A percentile compares a stretch with the other conserved stretches of the same genome.
These are phyloP conservation scores for Adelges cooleyi DNA, from an alignment of 1,140 invertebrate species.

Conservation along the genomic window DNA sequence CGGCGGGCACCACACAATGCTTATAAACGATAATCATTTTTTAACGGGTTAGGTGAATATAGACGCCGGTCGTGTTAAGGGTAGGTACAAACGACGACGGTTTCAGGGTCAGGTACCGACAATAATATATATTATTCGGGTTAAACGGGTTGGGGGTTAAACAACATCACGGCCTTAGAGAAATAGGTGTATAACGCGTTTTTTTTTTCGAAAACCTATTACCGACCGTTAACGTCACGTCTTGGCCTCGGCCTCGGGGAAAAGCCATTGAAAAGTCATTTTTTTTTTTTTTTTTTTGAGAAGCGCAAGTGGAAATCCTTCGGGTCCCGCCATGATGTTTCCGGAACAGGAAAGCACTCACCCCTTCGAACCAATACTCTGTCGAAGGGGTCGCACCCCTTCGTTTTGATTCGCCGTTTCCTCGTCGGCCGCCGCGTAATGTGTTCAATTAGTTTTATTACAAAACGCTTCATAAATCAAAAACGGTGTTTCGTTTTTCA, in stretches of 20 bases:
- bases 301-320: not conserved
- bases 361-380: not conserved
- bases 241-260: no score
- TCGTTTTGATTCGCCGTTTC: constrained; percentile 12
- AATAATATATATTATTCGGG: not conserved
- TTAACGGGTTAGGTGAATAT: not conserved
- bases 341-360: not conserved
- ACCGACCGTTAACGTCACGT: no score
- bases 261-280: not conserved
- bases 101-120: not conserved
- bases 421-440: not conserved
- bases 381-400: not conserved
- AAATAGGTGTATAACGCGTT: not conserved
- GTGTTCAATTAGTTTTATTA: constrained; percentile 29
- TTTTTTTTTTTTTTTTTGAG: no score
- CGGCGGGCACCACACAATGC: not conserved
- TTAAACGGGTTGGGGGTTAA: constrained; percentile 1
- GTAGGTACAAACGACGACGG: not conserved
- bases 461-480: constrained; percentile 7
- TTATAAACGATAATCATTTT: not conserved
- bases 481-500: not conserved
- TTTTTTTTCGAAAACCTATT: constrained; percentile 22
- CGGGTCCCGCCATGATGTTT: constrained; percentile 11
- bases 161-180: not conserved
- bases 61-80: not conserved